Evolutionary conservation across 2,888 invertebrate genomes (phyloP).

Genomic region (Vanessa cardui): DNA sequence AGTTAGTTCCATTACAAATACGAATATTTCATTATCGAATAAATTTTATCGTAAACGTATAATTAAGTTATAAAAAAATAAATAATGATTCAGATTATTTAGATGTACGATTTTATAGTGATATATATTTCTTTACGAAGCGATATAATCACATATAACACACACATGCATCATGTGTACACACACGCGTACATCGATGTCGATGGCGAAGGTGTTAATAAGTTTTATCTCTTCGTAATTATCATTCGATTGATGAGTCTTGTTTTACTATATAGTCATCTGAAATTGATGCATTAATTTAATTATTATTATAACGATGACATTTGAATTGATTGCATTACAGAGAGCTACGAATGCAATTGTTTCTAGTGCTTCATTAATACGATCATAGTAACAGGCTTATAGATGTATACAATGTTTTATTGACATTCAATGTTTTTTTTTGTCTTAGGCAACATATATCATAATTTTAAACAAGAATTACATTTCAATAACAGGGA

Average conservation of each 20-base stretch:
- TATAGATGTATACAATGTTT: slow-evolving; percentile 15
- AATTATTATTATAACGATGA: slow-evolving; percentile 32
- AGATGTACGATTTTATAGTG: neutral
- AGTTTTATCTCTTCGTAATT: slow-evolving; percentile 14
- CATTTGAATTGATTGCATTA: slow-evolving; percentile 40
- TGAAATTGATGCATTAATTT: slow-evolving; percentile 38
- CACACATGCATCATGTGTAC: neutral
- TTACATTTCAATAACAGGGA: too few relatives aligned
- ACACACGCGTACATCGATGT: neutral
- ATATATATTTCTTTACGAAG: neutral
- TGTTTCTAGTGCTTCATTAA: slow-evolving; percentile 38
- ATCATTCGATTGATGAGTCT: slow-evolving; percentile 15
- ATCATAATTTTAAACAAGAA: too few relatives aligned
- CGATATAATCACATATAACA: too few relatives aligned
- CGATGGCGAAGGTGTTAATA: neutral
- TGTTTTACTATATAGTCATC: slow-evolving; percentile 24
- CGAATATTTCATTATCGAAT: neutral
- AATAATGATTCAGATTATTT: neutral
- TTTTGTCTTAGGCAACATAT: neutral
- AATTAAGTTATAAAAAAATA: neutral
- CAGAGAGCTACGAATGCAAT: slow-evolving; percentile 27
- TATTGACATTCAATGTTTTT: slow-evolving; percentile 7
- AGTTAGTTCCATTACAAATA: neutral
- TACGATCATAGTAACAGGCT: slow-evolving; percentile 32
- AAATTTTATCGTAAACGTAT: neutral